Percentiles rank a stretch among this genome's conserved stretches.
Evolutionary conservation across 1,140 invertebrate species (phyloP).

Genomic region (Theocolax elegans): DNA sequence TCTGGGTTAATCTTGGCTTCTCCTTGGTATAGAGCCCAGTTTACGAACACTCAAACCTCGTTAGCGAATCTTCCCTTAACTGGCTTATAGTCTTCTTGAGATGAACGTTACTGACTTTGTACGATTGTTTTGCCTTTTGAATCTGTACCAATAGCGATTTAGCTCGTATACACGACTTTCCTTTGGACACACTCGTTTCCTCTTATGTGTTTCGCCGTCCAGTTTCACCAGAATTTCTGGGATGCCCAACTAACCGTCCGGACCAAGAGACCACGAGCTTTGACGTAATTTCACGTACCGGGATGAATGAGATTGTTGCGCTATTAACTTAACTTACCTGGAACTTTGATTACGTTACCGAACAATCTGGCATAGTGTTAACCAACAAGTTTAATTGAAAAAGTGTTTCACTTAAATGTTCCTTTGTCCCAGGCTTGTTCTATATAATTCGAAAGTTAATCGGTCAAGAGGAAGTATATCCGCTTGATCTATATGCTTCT

Average conservation of each 20-base stretch:
- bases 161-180: too few species aligned
- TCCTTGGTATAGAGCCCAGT: neutral
- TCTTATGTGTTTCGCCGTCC: neutral
- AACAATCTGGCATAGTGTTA: neutral
- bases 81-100: too few species aligned
- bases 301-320: neutral
- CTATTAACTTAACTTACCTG: neutral
- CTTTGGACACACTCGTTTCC: too few species aligned
- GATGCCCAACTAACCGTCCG: neutral
- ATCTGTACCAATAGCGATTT: too few species aligned
- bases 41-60: neutral
- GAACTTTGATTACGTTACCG: neutral
- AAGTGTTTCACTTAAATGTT: too few species aligned
- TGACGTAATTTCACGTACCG: neutral
- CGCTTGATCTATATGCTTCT: too few species aligned
- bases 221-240: neutral
- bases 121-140: too few species aligned
- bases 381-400: too few species aligned
- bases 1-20: slow-evolving; percentile 22
- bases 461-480: too few species aligned
- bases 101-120: too few species aligned
- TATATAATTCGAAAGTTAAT: too few species aligned
- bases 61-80: slow-evolving; percentile 6
- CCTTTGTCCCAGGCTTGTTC: too few species aligned
- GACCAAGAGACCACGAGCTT: neutral